Base-by-base conservation (phyloP, 1,140 invertebrate species). In the Olivierus martensii region DNA sequence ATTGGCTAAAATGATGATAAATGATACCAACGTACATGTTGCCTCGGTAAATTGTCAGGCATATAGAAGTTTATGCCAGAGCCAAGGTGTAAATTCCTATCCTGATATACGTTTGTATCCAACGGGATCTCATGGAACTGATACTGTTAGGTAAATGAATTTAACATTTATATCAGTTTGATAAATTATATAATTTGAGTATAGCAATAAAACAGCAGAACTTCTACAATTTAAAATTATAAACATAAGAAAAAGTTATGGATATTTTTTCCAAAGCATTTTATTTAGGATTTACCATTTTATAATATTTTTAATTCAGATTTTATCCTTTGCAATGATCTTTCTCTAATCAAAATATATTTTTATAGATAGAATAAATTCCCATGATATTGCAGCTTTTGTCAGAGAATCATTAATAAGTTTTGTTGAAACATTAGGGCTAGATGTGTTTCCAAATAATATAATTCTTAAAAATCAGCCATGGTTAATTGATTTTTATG, bases 401-500 rank as follows among this genome's bases (percentile, higher is more conserved):
- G 77, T 79, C 36, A 65, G 73, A 52, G 80, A 82, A 60, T 77
- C 78, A 62, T 63, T 74, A n/a, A 67, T 68, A 53, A 77, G 80
- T 7, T 71, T 70, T 19, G 65, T 87, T n/a, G 71, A 76, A 61
- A 75, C 77, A 10, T 66, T 85, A 2, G 75, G 75, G 3, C 76
- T 76, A 3, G 69, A 72, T 11, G 76, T 82, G 58, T 79, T 81
- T 59, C 68, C 73, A 17, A 66, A 69, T 49, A 59, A 64, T 67
- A 50, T 62, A 9, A 63, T 59, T 47, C 65, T 61, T 56, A 54
- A 51, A 21, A 59, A 28, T 28, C 28, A 73, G 54, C 68, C 74
- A 2, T 83, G 80, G 81, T 78, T 87, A 62, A 73, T 87, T 22
- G 83, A 87, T 62, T 86, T 84, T 73, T 85, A 82, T 69, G 80